phyloP scores from a whole-genome alignment of 2,888 invertebrate species.

The Chrysotoxum bicinctum region DNA sequence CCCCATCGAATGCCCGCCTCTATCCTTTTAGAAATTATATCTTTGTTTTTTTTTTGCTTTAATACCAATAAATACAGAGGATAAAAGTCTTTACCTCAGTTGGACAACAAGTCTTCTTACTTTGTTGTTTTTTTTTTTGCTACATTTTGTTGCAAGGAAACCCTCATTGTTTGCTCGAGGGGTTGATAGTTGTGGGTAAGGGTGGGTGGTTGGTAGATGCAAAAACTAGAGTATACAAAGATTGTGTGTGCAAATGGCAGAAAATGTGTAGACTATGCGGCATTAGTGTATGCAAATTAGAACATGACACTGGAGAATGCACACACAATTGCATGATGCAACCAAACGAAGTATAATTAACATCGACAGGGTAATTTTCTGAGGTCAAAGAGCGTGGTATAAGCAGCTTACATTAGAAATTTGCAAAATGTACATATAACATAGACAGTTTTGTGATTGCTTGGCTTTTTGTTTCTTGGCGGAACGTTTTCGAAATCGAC shows the following conservation, averaged over 20 bases:
- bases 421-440: neutral
- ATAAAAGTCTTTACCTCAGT: constrained; percentile 46
- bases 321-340: constrained; percentile 19
- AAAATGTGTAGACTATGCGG: constrained; percentile 37
- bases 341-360: constrained; percentile 50
- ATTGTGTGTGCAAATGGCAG: constrained; percentile 23
- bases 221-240: neutral
- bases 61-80: constrained; percentile 41
- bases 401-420: constrained; percentile 29
- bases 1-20: constrained; percentile 12
- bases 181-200: constrained; percentile 1
- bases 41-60: neutral
- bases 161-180: constrained; percentile 2
- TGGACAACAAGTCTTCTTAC: constrained; percentile 19
- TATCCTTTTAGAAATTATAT: constrained; percentile 23
- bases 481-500: neutral
- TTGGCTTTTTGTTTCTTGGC: neutral
- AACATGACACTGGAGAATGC: constrained; percentile 55
- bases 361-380: constrained; percentile 61
- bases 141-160: neutral
- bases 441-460: neutral
- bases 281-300: constrained; percentile 68
- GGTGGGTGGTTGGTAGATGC: neutral
- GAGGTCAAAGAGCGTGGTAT: constrained; percentile 55
- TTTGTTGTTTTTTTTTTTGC: neutral